Base-by-base conservation (phyloP, 2,113 vertebrate species). In the Neodontobutis hainanensis region DNA sequence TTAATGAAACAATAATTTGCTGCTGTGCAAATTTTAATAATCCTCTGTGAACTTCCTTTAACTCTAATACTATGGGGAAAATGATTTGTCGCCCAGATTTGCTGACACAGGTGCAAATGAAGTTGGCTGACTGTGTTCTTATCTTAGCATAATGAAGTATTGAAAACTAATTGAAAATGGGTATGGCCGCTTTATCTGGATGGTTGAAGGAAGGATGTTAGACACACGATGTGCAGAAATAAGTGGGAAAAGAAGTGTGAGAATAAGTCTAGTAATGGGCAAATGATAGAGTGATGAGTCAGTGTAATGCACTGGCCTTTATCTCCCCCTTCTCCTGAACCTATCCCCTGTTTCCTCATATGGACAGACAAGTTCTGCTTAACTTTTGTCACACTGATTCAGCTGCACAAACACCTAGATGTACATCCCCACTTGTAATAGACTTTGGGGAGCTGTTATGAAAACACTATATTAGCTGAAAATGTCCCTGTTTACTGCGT, bases 331-430 rank as follows among this genome's bases (percentile, higher is more conserved):
- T 32, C 38, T 47, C 32, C 46, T 34, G 9, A 48, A 3, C 45
- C 14, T 27, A 45, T 52, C 34, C 16, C 15, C 44, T 43, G 10
- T 63, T 68, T 58, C 45, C 34, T 52, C 11, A 14, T 9, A 44
- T 44, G 48, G 48, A 8, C 48, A 50, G 48, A 32, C 43, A 19
- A 67, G 55, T 69, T 68, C 61, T 62, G 61, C 40, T 68, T 46
- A 44, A 63, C 48, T 15, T 48, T 52, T 44, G 60, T 32, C 52
- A 36, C 16, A 10, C 69, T 35, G 47, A 58, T 34, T 4, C 52
- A 11, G 42, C 61, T 1, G 27, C 45, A 11, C 15, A 43, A 38
- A 67, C 11, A 45, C 9, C 2, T 9, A 11, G 58, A 38, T 35
- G 43, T 11, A 56, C 12, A 16, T 51, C 44, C 12, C 19, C 14